Base-by-base conservation (phyloP, 2,797 vertebrate genomes). In the Melopsittacus undulatus region DNA sequence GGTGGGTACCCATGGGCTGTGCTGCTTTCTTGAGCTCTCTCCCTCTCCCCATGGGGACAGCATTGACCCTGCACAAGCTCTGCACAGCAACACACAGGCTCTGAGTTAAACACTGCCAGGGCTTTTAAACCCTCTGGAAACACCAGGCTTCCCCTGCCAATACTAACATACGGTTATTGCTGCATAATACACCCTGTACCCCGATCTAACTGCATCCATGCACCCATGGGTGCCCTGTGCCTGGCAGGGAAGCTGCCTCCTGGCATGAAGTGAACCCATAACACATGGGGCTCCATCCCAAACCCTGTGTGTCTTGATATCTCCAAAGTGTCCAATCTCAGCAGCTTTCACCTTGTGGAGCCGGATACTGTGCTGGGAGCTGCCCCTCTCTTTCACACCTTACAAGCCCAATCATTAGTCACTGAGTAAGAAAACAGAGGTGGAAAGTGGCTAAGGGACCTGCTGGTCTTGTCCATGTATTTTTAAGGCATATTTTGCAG, bases 401-500 rank as follows among this genome's bases (percentile, higher is more conserved):
- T 42, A 3, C n/a, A 82, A 89, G 17, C 69, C 52, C 69, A 11
- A 6, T 26, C 23, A 0, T 21, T 5, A 11, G 66, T 22, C 2
- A 1, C 68, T 3, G 49, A 72, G n/a, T 2, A 32, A 64, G 75
- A 68, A 89, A 89, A 84, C 0, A 0, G 67, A 87, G 80, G 38
- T 3, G 7, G 86, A 38, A 81, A 59, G 78, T 0, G 46, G 78
- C 42, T 4, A 9, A 85, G 54, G 82, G 93, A 84, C 63, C 78
- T 30, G 78, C 75, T 87, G 95, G 70, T 91, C 82, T 95, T 12
- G 21, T 92, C 91, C 84, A 6, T 0, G 4, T 1, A 1, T 75
- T 94, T 94, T 96, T 96, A 96, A 96, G 95, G 95, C 95, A 92
- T 95, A 45, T 91, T 92, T 84, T 87, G 82, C 74, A 94, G 78